Evolutionary conservation across 1,140 invertebrate genomes (phyloP).

Genomic region (Sycobia sp.): DNA sequence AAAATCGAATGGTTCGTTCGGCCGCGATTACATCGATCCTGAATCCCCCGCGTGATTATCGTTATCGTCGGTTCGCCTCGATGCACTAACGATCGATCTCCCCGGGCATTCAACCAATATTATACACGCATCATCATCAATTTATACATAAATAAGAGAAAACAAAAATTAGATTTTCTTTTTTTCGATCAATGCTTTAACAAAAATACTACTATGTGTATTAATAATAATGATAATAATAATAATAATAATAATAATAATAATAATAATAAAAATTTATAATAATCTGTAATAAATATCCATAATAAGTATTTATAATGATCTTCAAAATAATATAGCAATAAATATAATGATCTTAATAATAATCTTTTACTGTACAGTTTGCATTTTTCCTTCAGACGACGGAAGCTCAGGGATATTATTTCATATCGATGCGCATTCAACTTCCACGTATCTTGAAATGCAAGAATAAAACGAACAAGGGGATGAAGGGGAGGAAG

Average conservation of each 20-base stretch:
- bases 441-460: constrained; percentile 14
- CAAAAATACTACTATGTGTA: constrained; percentile 6
- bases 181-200: constrained; percentile 2
- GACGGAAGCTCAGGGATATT: constrained; percentile 30
- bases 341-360: too few relatives aligned
- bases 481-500: too few relatives aligned
- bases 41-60: constrained; percentile 4
- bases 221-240: not conserved
- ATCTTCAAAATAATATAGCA: too few relatives aligned
- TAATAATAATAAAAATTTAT: not conserved
- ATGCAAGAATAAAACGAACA: constrained; percentile 13
- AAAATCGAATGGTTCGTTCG: constrained; percentile 5
- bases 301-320: too few relatives aligned
- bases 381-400: constrained; percentile 15
- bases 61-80: not conserved
- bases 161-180: constrained; percentile 12
- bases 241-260: not conserved
- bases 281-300: too few relatives aligned
- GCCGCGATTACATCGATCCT: constrained; percentile 11
- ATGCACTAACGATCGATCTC: not conserved
- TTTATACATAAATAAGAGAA: constrained; percentile 19
- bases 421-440: not conserved
- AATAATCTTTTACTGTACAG: constrained; percentile 17
- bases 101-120: not conserved
- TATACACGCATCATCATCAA: not conserved